These are phyloP conservation scores for Meloidogyne chitwoodi DNA, from an alignment of 1,140 invertebrate species.

Conservation along the genomic window DNA sequence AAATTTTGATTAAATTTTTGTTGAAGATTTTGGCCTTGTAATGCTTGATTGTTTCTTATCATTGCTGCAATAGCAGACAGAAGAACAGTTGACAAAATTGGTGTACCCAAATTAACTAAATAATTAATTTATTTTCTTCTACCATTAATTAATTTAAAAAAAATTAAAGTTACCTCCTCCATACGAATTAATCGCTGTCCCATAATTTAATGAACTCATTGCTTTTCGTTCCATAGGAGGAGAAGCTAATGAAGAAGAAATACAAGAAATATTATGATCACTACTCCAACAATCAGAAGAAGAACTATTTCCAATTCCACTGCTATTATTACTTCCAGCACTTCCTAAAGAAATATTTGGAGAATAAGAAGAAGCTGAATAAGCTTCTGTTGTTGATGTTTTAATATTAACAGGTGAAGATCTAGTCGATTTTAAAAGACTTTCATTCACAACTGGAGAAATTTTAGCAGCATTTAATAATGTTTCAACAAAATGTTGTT, in stretches of 20 bases:
- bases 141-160: background rate
- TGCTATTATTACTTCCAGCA: background rate
- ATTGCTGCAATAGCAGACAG: too few relatives aligned
- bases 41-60: too few relatives aligned
- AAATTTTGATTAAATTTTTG: background rate
- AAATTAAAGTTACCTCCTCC: background rate
- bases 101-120: too few relatives aligned
- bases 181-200: too few relatives aligned
- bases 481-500: background rate
- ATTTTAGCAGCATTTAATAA: background rate
- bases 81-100: too few relatives aligned
- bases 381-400: background rate
- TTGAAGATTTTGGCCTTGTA: background rate
- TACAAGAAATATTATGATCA: background rate
- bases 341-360: background rate
- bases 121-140: too few relatives aligned
- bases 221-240: background rate
- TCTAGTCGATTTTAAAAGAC: too few relatives aligned
- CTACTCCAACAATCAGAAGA: background rate
- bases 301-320: background rate
- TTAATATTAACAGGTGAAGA: too few relatives aligned
- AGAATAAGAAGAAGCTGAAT: background rate
- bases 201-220: too few relatives aligned
- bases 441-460: too few relatives aligned
- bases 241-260: background rate